phyloP scores from a whole-genome alignment of 2,113 vertebrate species.

The Thermophis baileyi region DNA sequence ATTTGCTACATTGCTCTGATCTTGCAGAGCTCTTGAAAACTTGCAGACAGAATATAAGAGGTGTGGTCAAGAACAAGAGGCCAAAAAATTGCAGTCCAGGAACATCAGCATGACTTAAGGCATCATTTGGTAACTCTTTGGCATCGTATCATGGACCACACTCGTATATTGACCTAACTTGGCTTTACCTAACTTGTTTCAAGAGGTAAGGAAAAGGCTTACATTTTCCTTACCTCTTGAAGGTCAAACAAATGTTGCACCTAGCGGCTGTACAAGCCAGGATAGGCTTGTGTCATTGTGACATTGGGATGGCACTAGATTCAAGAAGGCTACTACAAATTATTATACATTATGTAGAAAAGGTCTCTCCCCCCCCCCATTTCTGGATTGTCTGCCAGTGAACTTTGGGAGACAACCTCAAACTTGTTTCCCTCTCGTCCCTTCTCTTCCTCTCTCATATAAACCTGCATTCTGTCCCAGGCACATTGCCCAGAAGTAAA shows the following conservation, averaged over 20 bases:
- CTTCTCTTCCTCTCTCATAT: not conserved
- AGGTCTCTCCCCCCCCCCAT: no score
- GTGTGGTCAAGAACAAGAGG: not conserved
- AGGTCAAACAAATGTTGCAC: not conserved
- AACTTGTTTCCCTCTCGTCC: not conserved
- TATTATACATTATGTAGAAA: not conserved
- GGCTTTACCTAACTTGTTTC: not conserved
- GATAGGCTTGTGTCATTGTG: not conserved
- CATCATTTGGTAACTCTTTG: not conserved
- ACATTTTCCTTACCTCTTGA: not conserved
- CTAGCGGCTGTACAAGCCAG: not conserved
- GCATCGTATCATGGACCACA: not conserved
- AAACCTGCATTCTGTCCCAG: not conserved
- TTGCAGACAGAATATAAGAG: not conserved
- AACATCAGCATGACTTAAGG: not conserved
- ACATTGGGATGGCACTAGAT: not conserved
- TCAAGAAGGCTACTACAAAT: not conserved
- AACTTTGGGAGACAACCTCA: not conserved
- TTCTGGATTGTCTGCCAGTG: not conserved
- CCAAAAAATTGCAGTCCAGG: not conserved
- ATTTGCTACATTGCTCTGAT: not conserved
- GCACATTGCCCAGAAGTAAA: not conserved
- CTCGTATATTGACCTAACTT: not conserved
- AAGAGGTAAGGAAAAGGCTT: not conserved
- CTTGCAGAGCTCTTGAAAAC: not conserved